Base-by-base conservation (phyloP, 2,797 vertebrate species). In the Fratercula arctica region DNA sequence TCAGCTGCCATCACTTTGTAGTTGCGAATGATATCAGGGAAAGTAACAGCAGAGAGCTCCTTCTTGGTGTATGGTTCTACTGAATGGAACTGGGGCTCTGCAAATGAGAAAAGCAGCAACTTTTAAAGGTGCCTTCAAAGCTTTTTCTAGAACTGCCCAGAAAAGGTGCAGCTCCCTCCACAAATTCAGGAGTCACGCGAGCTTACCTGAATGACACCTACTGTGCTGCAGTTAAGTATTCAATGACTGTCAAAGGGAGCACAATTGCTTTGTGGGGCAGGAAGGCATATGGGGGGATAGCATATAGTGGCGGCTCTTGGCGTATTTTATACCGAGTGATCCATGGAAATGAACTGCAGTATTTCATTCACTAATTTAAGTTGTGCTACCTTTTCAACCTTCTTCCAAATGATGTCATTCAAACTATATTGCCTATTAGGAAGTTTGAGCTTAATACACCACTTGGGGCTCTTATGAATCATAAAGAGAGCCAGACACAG, bases 1-100 rank as follows among this genome's bases (percentile, higher is more conserved):
- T 99, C 99, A 0, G 98, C 99, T 0, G 99, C 99, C 99, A 99
- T 99, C 91, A 99, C 99, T 96, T 99, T 99, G 97, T 99, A 99
- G 89, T 99, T 99, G 54, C 99, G 99, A 95, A 99, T 99, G 96
- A 99, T 99, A 96, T 99, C 99, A 0, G 99, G 98, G 96, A 99
- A 98, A 1, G 99, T 98, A 26, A 99, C 99, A 2, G 99, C 99
- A 2, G 98, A 97, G 51, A 99, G 98, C 90, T 99, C 99, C 96
- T 98, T 99, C 98, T 99, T 99, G 0, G 99, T 99, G 97, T 99
- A 99, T 2, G 99, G 99, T 59, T 99, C 99, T 43, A 99, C 99
- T 0, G 99, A 99, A 75, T 99, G 99, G 94, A 98, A 99, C 72
- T 98, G 94, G 1, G 98, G 98, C 85, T 99, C 99, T 97, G 97